phyloP scores from a whole-genome alignment of 2,888 invertebrate species.

The Sphinx pinastri region DNA sequence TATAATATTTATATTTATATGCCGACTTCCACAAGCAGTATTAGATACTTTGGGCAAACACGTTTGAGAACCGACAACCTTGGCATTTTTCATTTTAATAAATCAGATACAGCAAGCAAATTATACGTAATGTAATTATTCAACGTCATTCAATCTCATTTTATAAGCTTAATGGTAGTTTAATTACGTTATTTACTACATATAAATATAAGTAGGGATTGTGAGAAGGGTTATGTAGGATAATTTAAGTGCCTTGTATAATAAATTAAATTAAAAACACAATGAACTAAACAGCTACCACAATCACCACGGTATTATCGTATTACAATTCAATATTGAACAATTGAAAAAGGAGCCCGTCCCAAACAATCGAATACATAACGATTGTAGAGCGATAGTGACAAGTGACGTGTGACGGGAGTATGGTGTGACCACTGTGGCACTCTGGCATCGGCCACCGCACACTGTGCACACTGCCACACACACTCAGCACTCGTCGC shows the following conservation, averaged over 20 bases:
- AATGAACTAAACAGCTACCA: neutral
- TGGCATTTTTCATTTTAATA: conserved; percentile 25
- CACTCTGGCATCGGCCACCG: conserved; percentile 29
- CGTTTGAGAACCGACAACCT: conserved; percentile 24
- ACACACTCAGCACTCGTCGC: neutral
- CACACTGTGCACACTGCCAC: neutral
- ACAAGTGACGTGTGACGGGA: conserved; percentile 41
- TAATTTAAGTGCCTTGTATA: neutral
- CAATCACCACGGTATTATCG: neutral
- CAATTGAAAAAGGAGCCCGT: conserved; percentile 35
- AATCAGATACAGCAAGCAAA: conserved; percentile 31
- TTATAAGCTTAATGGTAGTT: too few relatives aligned
- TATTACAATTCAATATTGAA: conserved; percentile 20
- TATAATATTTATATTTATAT: neutral
- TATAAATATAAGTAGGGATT: neutral
- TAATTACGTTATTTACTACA: neutral
- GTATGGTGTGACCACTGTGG: conserved; percentile 37
- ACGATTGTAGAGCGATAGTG: conserved; percentile 41
- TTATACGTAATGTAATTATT: neutral
- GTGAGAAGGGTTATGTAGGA: too few relatives aligned
- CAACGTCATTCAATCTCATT: neutral
- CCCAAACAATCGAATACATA: conserved; percentile 43
- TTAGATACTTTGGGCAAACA: conserved; percentile 20
- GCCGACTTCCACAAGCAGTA: conserved; percentile 3
- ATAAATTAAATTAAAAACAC: neutral